phyloP scores from a whole-genome alignment of 2,113 vertebrate genomes.

The Misgurnus mizolepis region DNA sequence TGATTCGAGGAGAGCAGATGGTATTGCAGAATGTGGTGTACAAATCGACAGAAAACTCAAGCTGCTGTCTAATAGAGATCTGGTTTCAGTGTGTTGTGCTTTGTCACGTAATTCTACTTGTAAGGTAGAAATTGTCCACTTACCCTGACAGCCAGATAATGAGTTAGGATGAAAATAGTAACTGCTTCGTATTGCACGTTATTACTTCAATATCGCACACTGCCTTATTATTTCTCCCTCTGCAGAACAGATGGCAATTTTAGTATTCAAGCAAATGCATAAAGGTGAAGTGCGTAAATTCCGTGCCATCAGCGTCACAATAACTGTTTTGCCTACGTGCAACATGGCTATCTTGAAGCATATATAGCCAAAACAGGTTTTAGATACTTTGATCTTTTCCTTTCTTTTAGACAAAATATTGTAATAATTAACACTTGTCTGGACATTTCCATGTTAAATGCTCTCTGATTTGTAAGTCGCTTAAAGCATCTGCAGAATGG shows the following conservation, averaged over 20 bases:
- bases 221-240: slow-evolving; percentile 3
- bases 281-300: neutral
- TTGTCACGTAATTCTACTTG: slow-evolving; percentile 1
- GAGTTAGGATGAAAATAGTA: slow-evolving; percentile 4
- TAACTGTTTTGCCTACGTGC: neutral
- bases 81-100: slow-evolving; percentile 9
- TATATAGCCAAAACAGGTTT: neutral
- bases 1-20: slow-evolving; percentile 26
- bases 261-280: slow-evolving; percentile 8
- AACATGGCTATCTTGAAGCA: too few species aligned
- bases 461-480: too few species aligned
- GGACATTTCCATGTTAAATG: too few species aligned
- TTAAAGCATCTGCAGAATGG: too few species aligned
- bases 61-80: slow-evolving; percentile 20
- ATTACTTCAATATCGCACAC: neutral
- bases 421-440: too few species aligned
- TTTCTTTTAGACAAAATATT: too few species aligned
- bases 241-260: neutral
- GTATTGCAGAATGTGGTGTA: slow-evolving; percentile 31
- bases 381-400: neutral
- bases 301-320: neutral
- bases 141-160: neutral
- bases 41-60: slow-evolving; percentile 10
- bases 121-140: slow-evolving; percentile 12
- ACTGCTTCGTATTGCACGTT: neutral